Base-by-base conservation (phyloP, 2,113 vertebrate species). In the Amia ocellicauda region DNA sequence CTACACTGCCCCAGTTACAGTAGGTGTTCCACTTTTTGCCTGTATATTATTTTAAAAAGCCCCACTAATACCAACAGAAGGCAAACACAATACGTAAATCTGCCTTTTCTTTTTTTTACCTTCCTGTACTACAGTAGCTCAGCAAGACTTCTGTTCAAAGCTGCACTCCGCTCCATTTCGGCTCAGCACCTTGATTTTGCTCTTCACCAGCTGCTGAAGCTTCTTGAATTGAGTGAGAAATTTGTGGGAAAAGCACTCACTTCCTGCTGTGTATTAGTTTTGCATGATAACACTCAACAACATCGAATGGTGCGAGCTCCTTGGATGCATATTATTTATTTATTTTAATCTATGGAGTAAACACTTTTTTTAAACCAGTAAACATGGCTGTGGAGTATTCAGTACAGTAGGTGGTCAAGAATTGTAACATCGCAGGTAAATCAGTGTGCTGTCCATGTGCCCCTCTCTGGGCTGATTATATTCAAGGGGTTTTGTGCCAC, bases 241-340 rank as follows among this genome's bases (percentile, higher is more conserved):
- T 78, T 71, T 78, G 66, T 72, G 70, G 74, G 75, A 73, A 79
- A 73, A 83, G 80, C 77, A 77, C 23, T 61, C 72, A 68, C 63
- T 71, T 74, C 85, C 81, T 0, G 4, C 79, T 79, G 79, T 29
- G 77, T 49, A 43, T 78, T 78, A 84, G 70, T 69, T 75, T 74
- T 72, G 68, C 76, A 63, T 41, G 74, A 77, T 66, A 83, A 83
- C 78, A 74, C 66, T 73, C 22, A 3, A 66, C 42, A 27, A 49
- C 11, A 64, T 70, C 28, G 61, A 73, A 74, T 47, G 11, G 2
- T 51, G 64, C 64, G 31, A 26, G 53, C 40, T 67, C 65, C 20
- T 74, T 0, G 0, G 67, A 64, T 60, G 47, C 53, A 50, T 52
- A 24, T 67, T 78, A n/a, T n/a, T n/a, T n/a, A n/a, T n/a, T n/a